These are phyloP conservation scores for Agrochola litura DNA, from an alignment of 2,888 invertebrate genomes.

Conservation along the genomic window DNA sequence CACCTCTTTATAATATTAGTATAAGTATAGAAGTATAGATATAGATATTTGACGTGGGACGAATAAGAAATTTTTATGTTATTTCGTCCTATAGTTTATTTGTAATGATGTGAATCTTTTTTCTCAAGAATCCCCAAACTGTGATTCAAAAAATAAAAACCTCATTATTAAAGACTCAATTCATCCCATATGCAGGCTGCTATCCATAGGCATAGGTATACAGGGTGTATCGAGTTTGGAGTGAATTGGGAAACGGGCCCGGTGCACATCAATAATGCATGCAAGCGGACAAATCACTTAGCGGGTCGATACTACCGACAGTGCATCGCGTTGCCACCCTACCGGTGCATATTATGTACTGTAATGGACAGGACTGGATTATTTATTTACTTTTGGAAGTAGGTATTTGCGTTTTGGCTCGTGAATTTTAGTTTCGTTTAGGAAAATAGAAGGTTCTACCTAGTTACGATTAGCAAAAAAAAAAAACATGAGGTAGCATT, in stretches of 20 bases:
- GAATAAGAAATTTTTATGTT: background rate
- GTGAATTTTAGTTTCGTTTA: background rate
- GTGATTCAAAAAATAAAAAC: background rate
- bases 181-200: constrained; percentile 10
- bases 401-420: background rate
- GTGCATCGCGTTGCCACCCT: constrained; percentile 66
- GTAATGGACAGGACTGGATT: constrained; percentile 43
- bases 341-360: constrained; percentile 62
- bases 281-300: constrained; percentile 86
- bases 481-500: no score
- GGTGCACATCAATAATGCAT: constrained; percentile 85
- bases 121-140: background rate
- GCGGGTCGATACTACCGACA: constrained; percentile 71
- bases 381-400: constrained; percentile 40
- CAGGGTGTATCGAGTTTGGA: constrained; percentile 59
- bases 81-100: no score
- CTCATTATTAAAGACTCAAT: constrained; percentile 12
- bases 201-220: constrained; percentile 32
- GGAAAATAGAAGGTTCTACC: background rate
- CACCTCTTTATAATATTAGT: no score
- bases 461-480: background rate
- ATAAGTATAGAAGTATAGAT: no score
- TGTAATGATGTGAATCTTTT: background rate
- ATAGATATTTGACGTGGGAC: background rate
- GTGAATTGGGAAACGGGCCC: constrained; percentile 74